These are phyloP conservation scores for Drosophila paulistorum DNA, from an alignment of 1,140 invertebrate species.

Conservation along the genomic window DNA sequence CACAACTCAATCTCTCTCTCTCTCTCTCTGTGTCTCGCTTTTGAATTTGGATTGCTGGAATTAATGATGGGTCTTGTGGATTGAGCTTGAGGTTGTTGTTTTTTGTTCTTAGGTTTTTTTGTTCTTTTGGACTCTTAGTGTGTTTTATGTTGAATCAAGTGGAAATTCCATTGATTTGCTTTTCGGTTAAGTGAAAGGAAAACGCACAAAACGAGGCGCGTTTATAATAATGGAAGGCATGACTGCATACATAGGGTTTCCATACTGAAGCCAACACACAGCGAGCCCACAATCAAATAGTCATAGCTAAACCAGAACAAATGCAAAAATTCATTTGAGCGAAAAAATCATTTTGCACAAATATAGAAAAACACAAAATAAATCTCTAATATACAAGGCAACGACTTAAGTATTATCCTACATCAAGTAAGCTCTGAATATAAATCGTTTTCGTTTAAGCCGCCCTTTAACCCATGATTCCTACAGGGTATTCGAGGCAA, in stretches of 20 bases:
- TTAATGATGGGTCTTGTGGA: conserved; percentile 63
- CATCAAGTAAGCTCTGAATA: not conserved
- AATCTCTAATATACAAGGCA: not conserved
- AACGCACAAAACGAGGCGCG: conserved; percentile 34
- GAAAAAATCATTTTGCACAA: conserved; percentile 59
- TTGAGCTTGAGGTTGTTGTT: conserved; percentile 21
- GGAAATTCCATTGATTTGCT: conserved; percentile 80
- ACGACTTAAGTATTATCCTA: not conserved
- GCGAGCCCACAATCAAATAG: not conserved
- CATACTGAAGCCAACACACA: not conserved
- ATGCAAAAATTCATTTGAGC: conserved; percentile 57
- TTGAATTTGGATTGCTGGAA: conserved; percentile 77
- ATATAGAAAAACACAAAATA: conserved; percentile 29
- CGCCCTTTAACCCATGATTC: not conserved
- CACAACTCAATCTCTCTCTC: not conserved
- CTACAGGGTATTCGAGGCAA: not conserved
- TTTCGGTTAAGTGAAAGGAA: conserved; percentile 27
- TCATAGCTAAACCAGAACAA: conserved; percentile 8
- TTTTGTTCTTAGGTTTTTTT: conserved; percentile 31
- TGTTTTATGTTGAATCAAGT: conserved; percentile 77
- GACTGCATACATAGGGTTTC: conserved; percentile 16
- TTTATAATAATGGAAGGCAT: conserved; percentile 59
- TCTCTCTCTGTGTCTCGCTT: conserved; percentile 20
- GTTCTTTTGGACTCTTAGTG: conserved; percentile 36
- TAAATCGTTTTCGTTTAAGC: not conserved